Conservation (phyloP, 2,888 invertebrate genomes). For the Pterostichus niger region DNA sequence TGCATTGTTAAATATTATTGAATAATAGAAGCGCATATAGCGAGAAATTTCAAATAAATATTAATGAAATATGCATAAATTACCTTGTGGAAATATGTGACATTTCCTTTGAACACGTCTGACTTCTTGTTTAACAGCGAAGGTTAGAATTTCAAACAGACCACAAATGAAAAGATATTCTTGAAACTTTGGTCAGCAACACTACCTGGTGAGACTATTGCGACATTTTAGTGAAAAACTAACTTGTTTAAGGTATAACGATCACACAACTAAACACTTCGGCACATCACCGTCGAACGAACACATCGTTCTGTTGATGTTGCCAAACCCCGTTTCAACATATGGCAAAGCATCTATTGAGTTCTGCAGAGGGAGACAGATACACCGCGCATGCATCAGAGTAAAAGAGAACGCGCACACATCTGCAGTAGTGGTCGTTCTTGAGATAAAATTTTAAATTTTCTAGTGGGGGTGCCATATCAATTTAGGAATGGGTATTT, state of each 20-base stretch:
- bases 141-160: conserved; percentile 42
- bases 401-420: conserved; percentile 37
- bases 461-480: conserved; percentile 63
- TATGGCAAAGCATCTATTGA: conserved; percentile 66
- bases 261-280: conserved; percentile 25
- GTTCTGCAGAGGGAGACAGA: conserved; percentile 53
- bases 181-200: not conserved
- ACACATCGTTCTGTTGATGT: conserved; percentile 65
- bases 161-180: not conserved
- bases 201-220: not conserved
- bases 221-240: conserved; percentile 1
- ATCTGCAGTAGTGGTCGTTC: conserved; percentile 64
- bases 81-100: conserved; percentile 62
- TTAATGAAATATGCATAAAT: conserved; percentile 43
- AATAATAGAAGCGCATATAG: conserved; percentile 12
- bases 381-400: conserved; percentile 29
- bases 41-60: conserved; percentile 24
- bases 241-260: not conserved
- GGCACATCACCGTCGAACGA: conserved; percentile 38
- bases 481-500: conserved; percentile 26
- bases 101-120: conserved; percentile 53
- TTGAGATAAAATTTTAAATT: conserved; percentile 62
- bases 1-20: conserved; percentile 55
- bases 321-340: conserved; percentile 66
- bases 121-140: conserved; percentile 38